Conservation (phyloP, 2,113 vertebrate genomes). For the Neodontobutis hainanensis region DNA sequence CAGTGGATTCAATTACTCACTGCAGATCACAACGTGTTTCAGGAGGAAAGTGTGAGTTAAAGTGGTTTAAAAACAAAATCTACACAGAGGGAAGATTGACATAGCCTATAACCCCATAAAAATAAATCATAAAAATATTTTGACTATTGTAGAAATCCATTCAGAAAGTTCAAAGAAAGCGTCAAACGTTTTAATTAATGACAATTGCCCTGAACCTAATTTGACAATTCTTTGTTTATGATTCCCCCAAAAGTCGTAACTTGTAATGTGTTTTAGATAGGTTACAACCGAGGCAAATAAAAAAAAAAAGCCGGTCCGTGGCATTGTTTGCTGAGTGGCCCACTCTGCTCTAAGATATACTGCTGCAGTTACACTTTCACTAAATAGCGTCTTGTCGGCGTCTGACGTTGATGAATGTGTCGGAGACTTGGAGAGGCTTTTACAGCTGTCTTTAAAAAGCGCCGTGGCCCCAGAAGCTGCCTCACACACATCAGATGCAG, state of each 20-base stretch:
- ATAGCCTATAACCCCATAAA: too few relatives aligned
- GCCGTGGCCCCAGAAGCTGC: slow-evolving; percentile 63
- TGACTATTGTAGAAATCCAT: background rate
- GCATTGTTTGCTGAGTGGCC: slow-evolving; percentile 68
- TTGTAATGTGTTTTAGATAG: slow-evolving; percentile 34
- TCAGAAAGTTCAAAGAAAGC: background rate
- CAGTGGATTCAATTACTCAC: too few relatives aligned
- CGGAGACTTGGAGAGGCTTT: slow-evolving; percentile 79
- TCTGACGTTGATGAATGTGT: slow-evolving; percentile 84
- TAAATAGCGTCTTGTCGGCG: slow-evolving; percentile 74
- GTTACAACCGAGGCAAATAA: slow-evolving; percentile 33
- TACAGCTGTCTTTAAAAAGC: slow-evolving; percentile 79
- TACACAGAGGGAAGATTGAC: too few relatives aligned
- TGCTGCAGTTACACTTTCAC: slow-evolving; percentile 74
- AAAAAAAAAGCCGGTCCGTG: slow-evolving; percentile 42
- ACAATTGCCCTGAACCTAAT: background rate
- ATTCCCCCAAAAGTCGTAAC: slow-evolving; percentile 5
- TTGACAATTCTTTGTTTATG: background rate
- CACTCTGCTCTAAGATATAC: slow-evolving; percentile 69
- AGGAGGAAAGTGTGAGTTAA: too few relatives aligned
- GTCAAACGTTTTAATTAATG: background rate
- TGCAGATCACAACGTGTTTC: too few relatives aligned
- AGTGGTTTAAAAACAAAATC: too few relatives aligned
- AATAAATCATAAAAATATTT: too few relatives aligned
- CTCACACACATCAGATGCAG: slow-evolving; percentile 59